phyloP scores from a whole-genome alignment of 2,113 vertebrate genomes.

The Chionodraco myersi region DNA sequence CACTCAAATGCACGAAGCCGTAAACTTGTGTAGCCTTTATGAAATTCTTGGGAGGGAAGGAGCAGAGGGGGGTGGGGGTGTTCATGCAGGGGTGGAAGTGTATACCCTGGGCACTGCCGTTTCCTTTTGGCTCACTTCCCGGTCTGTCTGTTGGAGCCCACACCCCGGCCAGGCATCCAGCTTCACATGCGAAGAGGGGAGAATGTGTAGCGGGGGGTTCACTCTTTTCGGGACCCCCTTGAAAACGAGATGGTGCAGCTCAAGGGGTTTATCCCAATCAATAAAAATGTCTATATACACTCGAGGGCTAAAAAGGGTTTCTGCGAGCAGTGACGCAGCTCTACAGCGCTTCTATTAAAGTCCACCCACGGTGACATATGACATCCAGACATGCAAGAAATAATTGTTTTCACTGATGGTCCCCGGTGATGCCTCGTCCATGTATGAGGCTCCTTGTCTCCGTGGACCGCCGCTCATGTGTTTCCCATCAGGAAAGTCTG shows the following conservation, averaged over 20 bases:
- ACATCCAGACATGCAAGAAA: constrained; percentile 82
- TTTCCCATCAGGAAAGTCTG: constrained; percentile 99
- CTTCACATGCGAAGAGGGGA: constrained; percentile 58
- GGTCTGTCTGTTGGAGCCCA: constrained; percentile 51
- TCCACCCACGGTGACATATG: constrained; percentile 79
- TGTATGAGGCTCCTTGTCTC: constrained; percentile 85
- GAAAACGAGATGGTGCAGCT: too few relatives aligned
- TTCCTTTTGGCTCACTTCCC: constrained; percentile 73
- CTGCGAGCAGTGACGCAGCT: constrained; percentile 44
- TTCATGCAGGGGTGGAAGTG: constrained; percentile 51
- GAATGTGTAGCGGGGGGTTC: constrained; percentile 28
- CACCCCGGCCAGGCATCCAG: constrained; percentile 56
- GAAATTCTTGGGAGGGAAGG: constrained; percentile 27
- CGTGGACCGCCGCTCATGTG: constrained; percentile 89
- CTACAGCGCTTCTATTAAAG: constrained; percentile 56
- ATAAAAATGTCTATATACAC: too few relatives aligned
- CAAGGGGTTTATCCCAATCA: too few relatives aligned
- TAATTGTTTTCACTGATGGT: constrained; percentile 91
- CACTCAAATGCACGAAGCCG: constrained; percentile 41
- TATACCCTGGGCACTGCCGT: constrained; percentile 59
- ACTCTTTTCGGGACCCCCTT: background rate
- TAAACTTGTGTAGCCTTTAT: constrained; percentile 47
- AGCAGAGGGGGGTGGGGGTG: background rate
- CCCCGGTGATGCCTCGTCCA: constrained; percentile 84
- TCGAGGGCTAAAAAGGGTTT: constrained; percentile 44